Conservation (phyloP, 2,797 vertebrate genomes). For the Delichon dasypus region DNA sequence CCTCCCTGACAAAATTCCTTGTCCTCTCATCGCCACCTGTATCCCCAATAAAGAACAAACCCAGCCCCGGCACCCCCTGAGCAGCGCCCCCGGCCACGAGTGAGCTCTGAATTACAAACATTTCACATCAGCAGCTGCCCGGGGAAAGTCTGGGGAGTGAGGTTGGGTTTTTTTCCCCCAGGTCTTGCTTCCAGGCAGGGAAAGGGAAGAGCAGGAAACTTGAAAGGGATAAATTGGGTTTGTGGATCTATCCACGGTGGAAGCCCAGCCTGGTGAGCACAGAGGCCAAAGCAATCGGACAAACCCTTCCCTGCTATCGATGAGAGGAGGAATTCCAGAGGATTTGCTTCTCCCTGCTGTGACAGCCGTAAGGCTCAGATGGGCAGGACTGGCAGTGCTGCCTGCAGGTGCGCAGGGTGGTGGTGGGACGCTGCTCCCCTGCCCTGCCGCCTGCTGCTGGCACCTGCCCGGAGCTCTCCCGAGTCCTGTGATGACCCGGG, state of each 20-base stretch:
- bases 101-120: neutral
- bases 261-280: neutral
- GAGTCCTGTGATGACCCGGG: neutral
- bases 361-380: neutral
- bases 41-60: neutral
- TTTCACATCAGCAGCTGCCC: accelerated
- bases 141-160: neutral
- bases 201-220: neutral
- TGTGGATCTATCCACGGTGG: neutral
- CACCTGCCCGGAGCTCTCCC: neutral
- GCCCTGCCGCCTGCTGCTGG: neutral
- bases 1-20: neutral
- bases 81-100: neutral
- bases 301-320: neutral
- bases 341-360: neutral
- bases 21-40: neutral
- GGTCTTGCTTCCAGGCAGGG: neutral
- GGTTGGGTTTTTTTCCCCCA: neutral
- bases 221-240: neutral
- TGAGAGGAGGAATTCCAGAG: neutral
- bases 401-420: neutral
- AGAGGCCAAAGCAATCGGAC: neutral
- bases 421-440: neutral
- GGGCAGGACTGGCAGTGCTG: neutral
- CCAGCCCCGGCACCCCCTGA: neutral